Base-by-base conservation (phyloP, 2,113 vertebrate genomes). In the Spermophilus dauricus region DNA sequence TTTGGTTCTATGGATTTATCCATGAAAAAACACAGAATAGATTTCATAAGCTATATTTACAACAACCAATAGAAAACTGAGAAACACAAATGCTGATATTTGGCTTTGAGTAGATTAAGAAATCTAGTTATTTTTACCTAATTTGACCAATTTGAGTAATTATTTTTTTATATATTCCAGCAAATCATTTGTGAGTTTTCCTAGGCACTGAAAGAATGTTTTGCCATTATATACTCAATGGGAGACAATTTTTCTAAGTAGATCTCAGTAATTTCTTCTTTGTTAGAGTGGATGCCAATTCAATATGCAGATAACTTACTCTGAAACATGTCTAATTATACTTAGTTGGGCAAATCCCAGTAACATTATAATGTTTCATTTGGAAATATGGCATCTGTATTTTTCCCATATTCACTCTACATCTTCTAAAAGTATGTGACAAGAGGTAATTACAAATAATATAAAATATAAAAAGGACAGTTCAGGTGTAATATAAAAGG, bases 401-500 rank as follows among this genome's bases (percentile, higher is more conserved):
- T 83, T 87, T 97, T 85, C 81, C 75, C 92, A 96, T 51, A 85
- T 94, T 96, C 48, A 53, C 17, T 98, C 28, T 96, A 83, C 80
- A 93, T 93, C 32, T 89, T 76, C 37, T 89, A 73, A 89, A 97
- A 96, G 53, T 63, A 70, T 32, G 65, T 91, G 2, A 24, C 6
- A n/a, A 97, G 65, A 97, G 73, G 42, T 28, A 96, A 89, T 89
- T 89, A 84, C 13, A 96, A 91, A 95, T 67, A 91, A 95, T 67
- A 8, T 88, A 58, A 81, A 96, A 92, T 39, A 11, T 51, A 75
- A 89, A 85, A 94, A 75, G 32, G 83, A 84, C 39, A 89, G 4
- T 91, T 97, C 78, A 92, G 63, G 88, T 32, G 94, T 51, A 93
- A 92, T 39, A 9, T 51, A 75, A 89, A 85, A 94, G 78, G 30